Base-by-base conservation (phyloP, 2,113 vertebrate genomes). In the Notarius quadriscutis region DNA sequence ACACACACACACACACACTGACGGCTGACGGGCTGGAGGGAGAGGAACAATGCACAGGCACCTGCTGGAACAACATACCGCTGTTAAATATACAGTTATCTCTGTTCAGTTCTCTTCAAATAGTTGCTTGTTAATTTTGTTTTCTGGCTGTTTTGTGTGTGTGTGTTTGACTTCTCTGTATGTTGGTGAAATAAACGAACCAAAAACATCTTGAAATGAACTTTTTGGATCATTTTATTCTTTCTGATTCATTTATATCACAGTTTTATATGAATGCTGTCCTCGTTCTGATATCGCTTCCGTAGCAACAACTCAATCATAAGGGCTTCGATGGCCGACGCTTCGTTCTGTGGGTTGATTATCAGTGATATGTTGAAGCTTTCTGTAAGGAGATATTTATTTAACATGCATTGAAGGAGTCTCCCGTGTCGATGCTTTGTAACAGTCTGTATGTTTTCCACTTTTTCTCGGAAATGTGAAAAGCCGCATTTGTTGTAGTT, bases 1-100 rank as follows among this genome's bases (percentile, higher is more conserved):
- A 91, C 41, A 41, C 34, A 41, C 34, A 34, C 34, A 34, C 34
- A 41, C 41, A 41, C 88, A 78, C 91, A 93, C 92, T 84, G 90
- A 67, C 25, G 27, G 53, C 78, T 41, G 65, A 81, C 34, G 62
- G 53, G 53, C 53, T 62, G 50, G 7, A 67, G 53, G 50, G 57
- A 50, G 84, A 62, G n/a, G 41, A 86, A 62, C 2, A 57, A 51
- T 7, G 51, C 4, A 14, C 81, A 51, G 81, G 53, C 55, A 41
- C 72, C 30, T 62, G 79, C 79, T 81, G 18, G 15, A 22, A 41
- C 27, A 34, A 62, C 57, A 62, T 25, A 12, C 20, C 27, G 48
- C 60, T 65, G 12, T 50, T 50, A 65, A 10, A n/a, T 50, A 30
- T 55, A 5, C 5, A 6, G 22, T 41, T 41, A 9, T 53, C 41